Percentiles rank a stretch among this genome's conserved stretches.
Conservation (phyloP, 2,888 invertebrate genomes). For the Deilephila elpenor region DNA sequence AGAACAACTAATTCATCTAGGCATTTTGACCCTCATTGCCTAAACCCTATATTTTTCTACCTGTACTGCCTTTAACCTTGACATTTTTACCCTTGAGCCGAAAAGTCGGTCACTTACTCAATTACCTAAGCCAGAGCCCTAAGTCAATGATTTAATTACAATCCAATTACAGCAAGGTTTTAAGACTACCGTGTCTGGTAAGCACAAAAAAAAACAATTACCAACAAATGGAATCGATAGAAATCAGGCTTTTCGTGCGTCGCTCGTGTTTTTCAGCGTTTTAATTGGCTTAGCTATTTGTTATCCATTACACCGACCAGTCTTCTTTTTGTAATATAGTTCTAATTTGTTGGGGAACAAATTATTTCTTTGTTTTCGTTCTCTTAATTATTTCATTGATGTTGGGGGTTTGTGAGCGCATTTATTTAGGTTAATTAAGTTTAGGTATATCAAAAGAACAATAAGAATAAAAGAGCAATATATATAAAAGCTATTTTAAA, state of each 20-base stretch:
- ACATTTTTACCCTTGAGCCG: no score
- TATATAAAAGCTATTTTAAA: no score
- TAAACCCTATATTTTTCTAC: no score
- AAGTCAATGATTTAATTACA: neutral
- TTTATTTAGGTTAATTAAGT: no score
- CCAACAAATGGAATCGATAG: constrained; percentile 9
- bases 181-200: neutral
- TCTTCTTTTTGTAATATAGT: neutral
- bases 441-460: no score
- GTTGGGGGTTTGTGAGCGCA: no score
- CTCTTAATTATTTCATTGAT: no score
- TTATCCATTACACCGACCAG: constrained; percentile 48
- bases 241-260: constrained; percentile 5
- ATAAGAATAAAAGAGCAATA: no score
- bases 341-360: neutral
- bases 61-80: no score
- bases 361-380: neutral
- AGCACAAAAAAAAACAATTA: constrained; percentile 10
- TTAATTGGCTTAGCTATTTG: constrained; percentile 43
- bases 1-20: no score
- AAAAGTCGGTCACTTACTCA: neutral
- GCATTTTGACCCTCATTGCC: no score
- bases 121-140: neutral
- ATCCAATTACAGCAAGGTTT: constrained; percentile 4
- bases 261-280: constrained; percentile 20